Percentiles rank a stretch among this genome's conserved stretches.
These are phyloP conservation scores for Epirrita christyi DNA, from an alignment of 2,888 invertebrate genomes.

Conservation along the genomic window DNA sequence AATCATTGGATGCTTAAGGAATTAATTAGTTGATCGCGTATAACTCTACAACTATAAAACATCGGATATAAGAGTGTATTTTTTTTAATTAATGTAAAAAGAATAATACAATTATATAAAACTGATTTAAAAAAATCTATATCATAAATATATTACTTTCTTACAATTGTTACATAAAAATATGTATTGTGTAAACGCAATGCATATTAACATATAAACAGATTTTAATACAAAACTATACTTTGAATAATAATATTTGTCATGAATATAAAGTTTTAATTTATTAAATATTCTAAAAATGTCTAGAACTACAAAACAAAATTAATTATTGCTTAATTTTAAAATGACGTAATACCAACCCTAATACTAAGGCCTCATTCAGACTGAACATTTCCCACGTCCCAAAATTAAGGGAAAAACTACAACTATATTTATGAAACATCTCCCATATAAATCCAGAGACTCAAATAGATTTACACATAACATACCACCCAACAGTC, in stretches of 20 bases:
- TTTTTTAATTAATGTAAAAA: too few species aligned
- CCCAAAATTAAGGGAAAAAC: conserved; percentile 1
- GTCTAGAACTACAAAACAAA: not conserved
- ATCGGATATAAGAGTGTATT: too few species aligned
- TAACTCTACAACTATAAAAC: too few species aligned
- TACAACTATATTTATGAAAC: not conserved
- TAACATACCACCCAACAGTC: too few species aligned
- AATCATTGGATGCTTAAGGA: not conserved
- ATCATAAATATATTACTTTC: not conserved
- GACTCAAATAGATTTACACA: too few species aligned
- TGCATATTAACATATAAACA: not conserved
- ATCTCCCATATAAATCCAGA: too few species aligned
- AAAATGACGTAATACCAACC: conserved; percentile 12
- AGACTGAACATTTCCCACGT: conserved; percentile 14
- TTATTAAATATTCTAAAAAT: not conserved
- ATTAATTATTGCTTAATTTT: not conserved
- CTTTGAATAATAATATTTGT: not conserved
- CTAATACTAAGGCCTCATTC: conserved; percentile 16
- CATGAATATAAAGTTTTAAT: not conserved
- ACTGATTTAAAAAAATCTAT: too few species aligned
- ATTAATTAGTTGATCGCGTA: not conserved
- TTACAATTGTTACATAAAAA: not conserved
- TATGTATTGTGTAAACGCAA: too few species aligned
- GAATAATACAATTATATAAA: too few species aligned
- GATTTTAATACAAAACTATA: not conserved